Percentiles rank a stretch among this genome's conserved stretches.
These are phyloP conservation scores for Andricus quercusramuli DNA, from an alignment of 2,888 invertebrate species.

Conservation along the genomic window DNA sequence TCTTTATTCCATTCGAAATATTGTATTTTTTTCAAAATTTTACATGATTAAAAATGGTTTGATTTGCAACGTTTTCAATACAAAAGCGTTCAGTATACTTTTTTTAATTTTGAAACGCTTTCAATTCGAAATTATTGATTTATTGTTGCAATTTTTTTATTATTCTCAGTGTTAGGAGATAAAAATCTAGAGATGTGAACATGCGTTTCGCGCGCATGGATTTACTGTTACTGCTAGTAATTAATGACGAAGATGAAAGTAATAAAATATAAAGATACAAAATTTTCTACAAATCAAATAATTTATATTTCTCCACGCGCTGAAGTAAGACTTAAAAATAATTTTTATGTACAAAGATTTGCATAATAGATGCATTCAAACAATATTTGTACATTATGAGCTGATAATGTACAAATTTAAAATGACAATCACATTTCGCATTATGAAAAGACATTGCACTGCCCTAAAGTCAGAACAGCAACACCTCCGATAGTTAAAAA, in stretches of 20 bases:
- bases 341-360: neutral
- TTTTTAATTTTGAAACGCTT: too few species aligned
- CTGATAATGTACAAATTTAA: neutral
- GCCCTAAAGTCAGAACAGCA: conserved; percentile 85
- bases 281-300: conserved; percentile 7
- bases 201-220: too few species aligned
- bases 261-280: neutral
- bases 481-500: conserved; percentile 82
- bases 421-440: neutral
- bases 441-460: conserved; percentile 84
- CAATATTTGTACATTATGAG: neutral
- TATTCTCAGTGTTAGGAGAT: too few species aligned
- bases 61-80: too few species aligned
- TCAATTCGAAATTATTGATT: too few species aligned
- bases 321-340: neutral
- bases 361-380: neutral
- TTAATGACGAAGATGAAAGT: neutral
- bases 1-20: too few species aligned
- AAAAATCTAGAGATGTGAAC: too few species aligned
- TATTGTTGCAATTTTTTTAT: too few species aligned
- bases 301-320: neutral
- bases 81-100: too few species aligned
- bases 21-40: too few species aligned
- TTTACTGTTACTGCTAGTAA: too few species aligned
- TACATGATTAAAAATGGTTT: too few species aligned